These are phyloP conservation scores for Drosophila sechellia DNA, from an alignment of 1,140 invertebrate species.

Conservation along the genomic window DNA sequence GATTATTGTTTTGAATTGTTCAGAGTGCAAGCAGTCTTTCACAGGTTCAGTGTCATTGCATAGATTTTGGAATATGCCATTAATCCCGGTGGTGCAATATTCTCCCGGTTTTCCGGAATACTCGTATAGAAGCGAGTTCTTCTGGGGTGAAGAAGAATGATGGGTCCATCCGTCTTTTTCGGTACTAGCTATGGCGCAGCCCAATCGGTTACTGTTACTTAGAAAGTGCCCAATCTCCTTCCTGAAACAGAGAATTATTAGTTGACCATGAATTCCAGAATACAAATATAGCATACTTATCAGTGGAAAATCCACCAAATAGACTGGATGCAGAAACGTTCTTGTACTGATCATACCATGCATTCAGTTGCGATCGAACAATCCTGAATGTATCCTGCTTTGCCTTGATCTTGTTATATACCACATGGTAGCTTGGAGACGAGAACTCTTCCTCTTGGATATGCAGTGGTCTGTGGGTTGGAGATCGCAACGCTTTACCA, in stretches of 20 bases:
- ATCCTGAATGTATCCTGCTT: neutral
- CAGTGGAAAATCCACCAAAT: neutral
- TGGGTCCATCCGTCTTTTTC: neutral
- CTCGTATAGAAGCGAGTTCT: neutral
- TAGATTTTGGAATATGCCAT: neutral
- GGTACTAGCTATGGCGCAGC: neutral
- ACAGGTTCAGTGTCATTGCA: neutral
- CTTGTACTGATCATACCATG: slow-evolving; percentile 8
- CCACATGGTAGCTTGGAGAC: neutral
- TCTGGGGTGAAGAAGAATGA: slow-evolving; percentile 1
- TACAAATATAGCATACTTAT: neutral
- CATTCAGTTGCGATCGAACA: neutral
- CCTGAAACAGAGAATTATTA: neutral
- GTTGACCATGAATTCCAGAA: neutral
- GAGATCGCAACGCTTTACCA: neutral
- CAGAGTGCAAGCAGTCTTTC: neutral
- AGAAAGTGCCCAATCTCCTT: slow-evolving; percentile 3
- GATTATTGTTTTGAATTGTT: neutral
- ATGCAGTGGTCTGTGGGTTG: neutral
- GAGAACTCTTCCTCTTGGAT: neutral
- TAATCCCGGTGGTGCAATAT: neutral
- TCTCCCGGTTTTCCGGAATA: neutral
- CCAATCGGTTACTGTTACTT: neutral
- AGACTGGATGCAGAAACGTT: neutral
- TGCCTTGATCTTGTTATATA: slow-evolving; percentile 1